A percentile compares a stretch with the other conserved stretches of the same genome.
These are phyloP conservation scores for Hyalella azteca DNA, from an alignment of 2,888 invertebrate species.

Conservation along the genomic window DNA sequence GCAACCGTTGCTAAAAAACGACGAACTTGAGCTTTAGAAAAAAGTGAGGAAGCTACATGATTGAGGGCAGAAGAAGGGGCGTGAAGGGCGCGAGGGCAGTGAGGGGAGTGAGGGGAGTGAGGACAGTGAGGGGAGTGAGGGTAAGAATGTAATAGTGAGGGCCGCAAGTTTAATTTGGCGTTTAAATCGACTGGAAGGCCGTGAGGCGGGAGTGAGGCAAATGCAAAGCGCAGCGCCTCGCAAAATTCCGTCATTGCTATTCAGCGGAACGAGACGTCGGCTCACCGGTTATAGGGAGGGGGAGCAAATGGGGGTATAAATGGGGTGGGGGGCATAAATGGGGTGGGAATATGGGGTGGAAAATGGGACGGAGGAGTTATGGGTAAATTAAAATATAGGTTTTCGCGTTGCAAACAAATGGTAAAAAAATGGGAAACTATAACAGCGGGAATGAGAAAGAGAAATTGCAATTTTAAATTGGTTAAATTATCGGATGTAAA, in stretches of 20 bases:
- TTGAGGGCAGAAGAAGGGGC: background rate
- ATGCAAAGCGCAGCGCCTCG: slow-evolving; percentile 20
- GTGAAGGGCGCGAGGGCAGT: background rate
- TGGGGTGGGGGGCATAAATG: no score
- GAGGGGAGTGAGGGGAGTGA: background rate
- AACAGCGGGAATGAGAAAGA: no score
- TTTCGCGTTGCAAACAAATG: no score
- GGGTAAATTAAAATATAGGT: no score
- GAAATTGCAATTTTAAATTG: no score
- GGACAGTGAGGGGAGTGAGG: background rate
- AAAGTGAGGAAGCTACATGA: background rate
- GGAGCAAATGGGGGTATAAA: no score
- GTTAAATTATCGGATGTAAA: no score
- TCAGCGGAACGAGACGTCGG: slow-evolving; percentile 26
- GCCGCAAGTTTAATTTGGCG: slow-evolving; percentile 32
- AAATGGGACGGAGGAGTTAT: no score
- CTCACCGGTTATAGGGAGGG: no score
- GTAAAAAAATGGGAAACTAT: no score
- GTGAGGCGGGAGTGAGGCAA: slow-evolving; percentile 31
- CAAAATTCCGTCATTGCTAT: slow-evolving; percentile 31
- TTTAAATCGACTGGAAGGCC: slow-evolving; percentile 37
- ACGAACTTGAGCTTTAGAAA: background rate
- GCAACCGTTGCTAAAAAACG: no score
- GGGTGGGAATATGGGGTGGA: no score
- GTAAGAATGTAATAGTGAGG: slow-evolving; percentile 28